A percentile compares a stretch with the other conserved stretches of the same genome.
phyloP scores from a whole-genome alignment of 2,113 vertebrate genomes.

The Daubentonia madagascariensis region DNA sequence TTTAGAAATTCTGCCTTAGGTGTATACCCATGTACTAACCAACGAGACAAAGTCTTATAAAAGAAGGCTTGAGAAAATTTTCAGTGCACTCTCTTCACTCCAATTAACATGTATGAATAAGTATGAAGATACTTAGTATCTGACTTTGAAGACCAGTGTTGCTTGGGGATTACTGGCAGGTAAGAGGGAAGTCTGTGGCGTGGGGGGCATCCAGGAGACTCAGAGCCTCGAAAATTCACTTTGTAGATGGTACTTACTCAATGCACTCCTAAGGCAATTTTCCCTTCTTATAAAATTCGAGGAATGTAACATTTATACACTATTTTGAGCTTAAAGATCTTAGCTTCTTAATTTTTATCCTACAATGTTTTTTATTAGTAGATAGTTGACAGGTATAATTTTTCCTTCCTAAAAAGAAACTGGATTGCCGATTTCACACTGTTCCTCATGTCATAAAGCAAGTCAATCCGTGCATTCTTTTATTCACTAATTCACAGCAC shows the following conservation, averaged over 20 bases:
- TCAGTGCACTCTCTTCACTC: background rate
- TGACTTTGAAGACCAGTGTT: background rate
- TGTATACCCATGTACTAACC: background rate
- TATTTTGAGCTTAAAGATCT: constrained; percentile 8
- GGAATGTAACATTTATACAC: background rate
- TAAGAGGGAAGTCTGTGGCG: background rate
- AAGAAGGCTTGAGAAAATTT: background rate
- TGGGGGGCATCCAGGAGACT: background rate
- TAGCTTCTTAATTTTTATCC: background rate
- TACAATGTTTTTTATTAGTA: background rate
- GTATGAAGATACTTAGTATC: background rate
- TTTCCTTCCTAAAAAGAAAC: background rate
- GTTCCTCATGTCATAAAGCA: background rate
- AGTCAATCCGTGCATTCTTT: background rate
- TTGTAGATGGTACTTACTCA: background rate
- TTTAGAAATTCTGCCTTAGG: background rate
- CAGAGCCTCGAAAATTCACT: background rate
- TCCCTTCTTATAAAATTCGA: background rate
- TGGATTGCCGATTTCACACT: background rate
- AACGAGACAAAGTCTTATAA: background rate
- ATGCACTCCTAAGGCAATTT: background rate
- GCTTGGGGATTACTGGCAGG: background rate
- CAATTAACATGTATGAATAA: background rate
- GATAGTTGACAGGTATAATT: background rate
- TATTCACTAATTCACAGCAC: background rate